phyloP scores from a whole-genome alignment of 2,797 vertebrate genomes.

The Trematomus bernacchii region DNA sequence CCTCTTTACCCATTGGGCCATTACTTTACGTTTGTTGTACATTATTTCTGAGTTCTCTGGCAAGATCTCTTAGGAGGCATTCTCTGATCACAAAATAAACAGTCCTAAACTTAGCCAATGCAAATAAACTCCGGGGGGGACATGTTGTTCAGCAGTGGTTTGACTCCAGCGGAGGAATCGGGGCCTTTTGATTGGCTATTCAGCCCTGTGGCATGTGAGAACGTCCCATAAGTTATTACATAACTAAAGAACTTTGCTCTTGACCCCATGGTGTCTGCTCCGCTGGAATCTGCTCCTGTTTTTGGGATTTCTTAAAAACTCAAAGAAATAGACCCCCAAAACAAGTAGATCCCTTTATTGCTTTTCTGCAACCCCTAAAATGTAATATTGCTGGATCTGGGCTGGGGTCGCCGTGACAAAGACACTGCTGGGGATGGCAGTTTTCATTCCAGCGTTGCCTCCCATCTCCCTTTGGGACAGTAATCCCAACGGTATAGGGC shows the following conservation, averaged over 20 bases:
- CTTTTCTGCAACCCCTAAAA: constrained; percentile 4
- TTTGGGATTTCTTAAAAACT: constrained; percentile 46
- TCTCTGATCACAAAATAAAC: constrained; percentile 65
- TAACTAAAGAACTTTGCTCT: constrained; percentile 67
- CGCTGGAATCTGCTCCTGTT: constrained; percentile 50
- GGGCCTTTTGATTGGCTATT: constrained; percentile 61
- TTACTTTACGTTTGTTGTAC: constrained; percentile 10
- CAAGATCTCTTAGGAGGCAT: constrained; percentile 32
- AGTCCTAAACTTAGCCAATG: constrained; percentile 68
- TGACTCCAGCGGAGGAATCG: constrained; percentile 51
- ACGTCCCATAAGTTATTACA: constrained; percentile 72
- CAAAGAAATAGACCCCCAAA: constrained; percentile 31
- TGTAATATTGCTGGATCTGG: constrained; percentile 59
- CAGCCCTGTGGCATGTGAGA: constrained; percentile 55
- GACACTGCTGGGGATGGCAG: constrained; percentile 74
- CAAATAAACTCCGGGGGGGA: constrained; percentile 72
- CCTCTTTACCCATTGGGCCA: background rate
- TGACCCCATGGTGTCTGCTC: constrained; percentile 58
- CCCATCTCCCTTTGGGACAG: constrained; percentile 69
- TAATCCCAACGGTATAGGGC: constrained; percentile 80
- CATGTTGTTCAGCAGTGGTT: constrained; percentile 76
- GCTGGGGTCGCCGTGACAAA: constrained; percentile 70
- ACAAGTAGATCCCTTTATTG: constrained; percentile 10
- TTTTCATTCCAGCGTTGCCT: constrained; percentile 68
- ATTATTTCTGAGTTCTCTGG: constrained; percentile 34